Evolutionary conservation across 2,888 invertebrate species (phyloP).

Genomic region (Aleiodes leptofemur): DNA sequence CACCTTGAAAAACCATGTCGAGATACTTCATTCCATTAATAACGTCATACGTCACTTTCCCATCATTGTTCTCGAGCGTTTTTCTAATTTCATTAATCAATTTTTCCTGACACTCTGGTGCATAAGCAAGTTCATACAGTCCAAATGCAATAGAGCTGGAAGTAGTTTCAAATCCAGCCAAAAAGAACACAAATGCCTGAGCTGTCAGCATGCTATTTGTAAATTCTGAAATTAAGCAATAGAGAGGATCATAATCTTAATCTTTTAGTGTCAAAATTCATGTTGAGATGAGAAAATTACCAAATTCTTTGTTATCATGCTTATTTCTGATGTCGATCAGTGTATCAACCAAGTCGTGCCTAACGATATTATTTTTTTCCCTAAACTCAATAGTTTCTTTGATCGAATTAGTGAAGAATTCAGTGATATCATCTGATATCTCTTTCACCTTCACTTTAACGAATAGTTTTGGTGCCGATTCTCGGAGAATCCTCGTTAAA

Average conservation of each 20-base stretch:
- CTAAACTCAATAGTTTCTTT: constrained; percentile 70
- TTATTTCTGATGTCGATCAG: constrained; percentile 66
- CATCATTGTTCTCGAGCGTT: constrained; percentile 60
- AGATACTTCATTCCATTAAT: constrained; percentile 65
- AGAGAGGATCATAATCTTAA: neutral
- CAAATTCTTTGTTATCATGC: constrained; percentile 24
- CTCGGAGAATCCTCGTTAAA: constrained; percentile 31
- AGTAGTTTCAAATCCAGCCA: constrained; percentile 76
- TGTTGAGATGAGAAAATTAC: constrained; percentile 12
- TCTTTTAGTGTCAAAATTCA: too few relatives aligned
- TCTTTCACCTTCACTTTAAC: too few relatives aligned
- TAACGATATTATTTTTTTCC: constrained; percentile 68
- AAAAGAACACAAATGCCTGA: constrained; percentile 74
- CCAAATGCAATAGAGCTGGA: constrained; percentile 73
- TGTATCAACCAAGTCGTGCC: constrained; percentile 75
- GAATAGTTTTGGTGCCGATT: constrained; percentile 56
- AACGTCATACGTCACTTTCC: constrained; percentile 69
- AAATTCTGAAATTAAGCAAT: constrained; percentile 59
- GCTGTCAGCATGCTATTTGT: constrained; percentile 69
- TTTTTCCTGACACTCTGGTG: constrained; percentile 72
- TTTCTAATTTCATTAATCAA: constrained; percentile 70
- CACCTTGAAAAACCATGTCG: constrained; percentile 20
- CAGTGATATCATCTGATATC: too few relatives aligned
- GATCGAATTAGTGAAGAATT: constrained; percentile 67
- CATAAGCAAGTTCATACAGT: constrained; percentile 73